Evolutionary conservation across 2,888 invertebrate genomes (phyloP), one percentile per base, ranked within the genome.

Genomic region (Tachina fera): DNA sequence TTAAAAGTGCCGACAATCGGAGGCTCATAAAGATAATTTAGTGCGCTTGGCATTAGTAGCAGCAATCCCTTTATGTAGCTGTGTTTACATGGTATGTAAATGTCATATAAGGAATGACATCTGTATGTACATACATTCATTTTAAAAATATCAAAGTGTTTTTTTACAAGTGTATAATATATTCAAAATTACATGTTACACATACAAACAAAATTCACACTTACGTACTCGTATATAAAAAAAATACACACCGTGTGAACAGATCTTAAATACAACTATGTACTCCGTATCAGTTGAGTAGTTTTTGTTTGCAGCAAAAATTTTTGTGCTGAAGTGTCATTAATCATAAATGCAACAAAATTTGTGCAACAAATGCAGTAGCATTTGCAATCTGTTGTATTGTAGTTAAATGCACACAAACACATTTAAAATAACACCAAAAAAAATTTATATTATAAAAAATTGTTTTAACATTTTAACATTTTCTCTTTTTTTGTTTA

Each of bases 291-390:
- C 60, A 51, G 47, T 72, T 61, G 53, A 70, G 45, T 61, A 47
- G 51, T 45, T 72, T 51, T 65, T 56, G 22, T 74, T 16, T 60
- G 77, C 6, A 58, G 45, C 51, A 83, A 49, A 79, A 79, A 67
- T 80, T 67, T 45, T 72, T 79, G 22, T 83, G 83, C 41, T 83
- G 79, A 83, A 86, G 83, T 80, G 65, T 43, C 56, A 83, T 86
- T 83, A 86, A 83, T 83, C 79, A 86, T 79, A 79, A 71, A 83
- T 83, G 75, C 79, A 86, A 80, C 80, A 86, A 72, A 76, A 86
- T 83, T 79, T 83, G 72, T 76, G 71, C 70, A 58, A 68, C 67
- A 78, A 43, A 61, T 53, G 70, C 72, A 74, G 58, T 11, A 74
- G 74, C 45, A 63, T 53, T 72, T 58, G 45, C 53, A 75, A 65